Evolutionary conservation across 2,888 invertebrate species (phyloP).

Genomic region (Ormyrus pomaceus): DNA sequence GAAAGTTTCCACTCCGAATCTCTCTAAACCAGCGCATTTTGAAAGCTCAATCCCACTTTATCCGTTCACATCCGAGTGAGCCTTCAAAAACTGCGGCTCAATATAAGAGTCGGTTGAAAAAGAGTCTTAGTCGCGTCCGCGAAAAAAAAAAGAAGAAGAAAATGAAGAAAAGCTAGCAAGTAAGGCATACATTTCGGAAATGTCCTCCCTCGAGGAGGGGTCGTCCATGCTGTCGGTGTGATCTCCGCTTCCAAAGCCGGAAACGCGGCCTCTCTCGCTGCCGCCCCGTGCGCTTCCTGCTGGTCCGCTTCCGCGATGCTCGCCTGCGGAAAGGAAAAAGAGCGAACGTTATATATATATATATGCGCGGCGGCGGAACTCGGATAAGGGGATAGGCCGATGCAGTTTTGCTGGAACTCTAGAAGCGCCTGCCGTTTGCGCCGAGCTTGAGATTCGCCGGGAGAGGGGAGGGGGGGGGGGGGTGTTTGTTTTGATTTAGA

Average conservation of each 20-base stretch:
- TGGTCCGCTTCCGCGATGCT: constrained; percentile 71
- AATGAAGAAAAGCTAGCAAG: background rate
- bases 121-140: background rate
- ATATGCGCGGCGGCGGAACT: background rate
- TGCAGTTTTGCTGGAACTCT: no score
- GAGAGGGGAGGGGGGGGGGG: no score
- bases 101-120: no score
- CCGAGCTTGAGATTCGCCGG: no score
- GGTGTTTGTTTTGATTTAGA: no score
- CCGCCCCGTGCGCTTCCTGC: constrained; percentile 71
- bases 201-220: constrained; percentile 73
- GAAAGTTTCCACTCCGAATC: background rate
- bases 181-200: constrained; percentile 72
- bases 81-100: background rate
- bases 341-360: background rate
- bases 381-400: no score
- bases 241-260: constrained; percentile 69
- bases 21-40: background rate
- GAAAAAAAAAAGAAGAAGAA: background rate
- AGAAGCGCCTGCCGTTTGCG: no score
- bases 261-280: constrained; percentile 72
- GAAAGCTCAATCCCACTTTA: background rate
- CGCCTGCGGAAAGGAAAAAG: constrained; percentile 65
- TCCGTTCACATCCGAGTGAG: background rate
- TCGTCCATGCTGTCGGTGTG: constrained; percentile 72